phyloP scores from a whole-genome alignment of 2,888 invertebrate genomes.

The Sisyra terminalis region DNA sequence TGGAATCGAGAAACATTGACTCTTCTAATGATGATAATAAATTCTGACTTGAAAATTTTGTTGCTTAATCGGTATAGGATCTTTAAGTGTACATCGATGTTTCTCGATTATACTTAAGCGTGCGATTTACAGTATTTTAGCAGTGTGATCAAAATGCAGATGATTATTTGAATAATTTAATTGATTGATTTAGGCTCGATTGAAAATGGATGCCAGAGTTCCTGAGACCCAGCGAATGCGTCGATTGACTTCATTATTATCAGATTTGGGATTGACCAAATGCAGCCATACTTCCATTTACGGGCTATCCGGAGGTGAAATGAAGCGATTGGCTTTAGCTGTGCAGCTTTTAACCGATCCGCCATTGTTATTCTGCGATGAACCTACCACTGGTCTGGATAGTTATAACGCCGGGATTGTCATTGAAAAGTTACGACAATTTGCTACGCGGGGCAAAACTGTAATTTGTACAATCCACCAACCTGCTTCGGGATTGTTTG shows the following conservation, averaged over 20 bases:
- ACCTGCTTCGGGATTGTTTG: slow-evolving; percentile 73
- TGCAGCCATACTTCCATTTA: slow-evolving; percentile 55
- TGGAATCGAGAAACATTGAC: too few species aligned
- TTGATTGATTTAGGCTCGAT: slow-evolving; percentile 39
- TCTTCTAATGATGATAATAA: too few species aligned
- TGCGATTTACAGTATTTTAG: background rate
- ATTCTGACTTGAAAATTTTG: too few species aligned
- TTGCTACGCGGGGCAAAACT: slow-evolving; percentile 53
- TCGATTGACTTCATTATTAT: slow-evolving; percentile 33
- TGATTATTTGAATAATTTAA: background rate
- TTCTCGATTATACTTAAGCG: background rate
- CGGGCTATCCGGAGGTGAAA: slow-evolving; percentile 78
- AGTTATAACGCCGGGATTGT: slow-evolving; percentile 75
- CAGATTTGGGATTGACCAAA: slow-evolving; percentile 53
- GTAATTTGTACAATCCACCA: slow-evolving; percentile 84
- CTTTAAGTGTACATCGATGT: too few species aligned
- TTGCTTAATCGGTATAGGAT: too few species aligned
- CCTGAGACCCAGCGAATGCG: slow-evolving; percentile 19
- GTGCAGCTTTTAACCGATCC: slow-evolving; percentile 79
- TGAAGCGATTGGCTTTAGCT: slow-evolving; percentile 71
- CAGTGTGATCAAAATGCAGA: background rate
- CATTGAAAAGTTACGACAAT: slow-evolving; percentile 46
- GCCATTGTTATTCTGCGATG: slow-evolving; percentile 79
- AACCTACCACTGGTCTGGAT: slow-evolving; percentile 85
- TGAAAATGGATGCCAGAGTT: slow-evolving; percentile 52